Conservation (phyloP, 2,797 vertebrate species). For the Petrocephalus sullivani region DNA sequence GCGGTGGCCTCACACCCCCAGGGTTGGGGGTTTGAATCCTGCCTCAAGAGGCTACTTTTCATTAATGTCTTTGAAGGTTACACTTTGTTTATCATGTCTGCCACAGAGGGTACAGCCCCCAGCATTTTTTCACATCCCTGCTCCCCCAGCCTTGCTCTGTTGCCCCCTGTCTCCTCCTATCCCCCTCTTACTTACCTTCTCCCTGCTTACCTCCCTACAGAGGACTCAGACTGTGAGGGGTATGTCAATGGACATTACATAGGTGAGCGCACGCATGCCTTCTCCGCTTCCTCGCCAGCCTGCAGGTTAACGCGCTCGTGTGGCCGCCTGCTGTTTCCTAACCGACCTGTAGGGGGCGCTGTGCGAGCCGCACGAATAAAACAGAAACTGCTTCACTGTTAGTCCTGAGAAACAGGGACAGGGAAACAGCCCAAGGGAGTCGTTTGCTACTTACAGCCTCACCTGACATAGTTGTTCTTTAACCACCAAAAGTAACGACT, state of each 20-base stretch:
- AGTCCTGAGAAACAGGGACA: background rate
- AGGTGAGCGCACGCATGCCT: constrained; percentile 76
- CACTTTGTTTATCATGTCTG: constrained; percentile 25
- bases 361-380: background rate
- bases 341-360: background rate
- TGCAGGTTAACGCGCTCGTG: background rate
- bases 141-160: constrained; percentile 36
- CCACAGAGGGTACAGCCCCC: constrained; percentile 30
- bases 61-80: background rate
- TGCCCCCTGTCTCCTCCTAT: constrained; percentile 33
- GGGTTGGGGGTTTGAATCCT: background rate
- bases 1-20: background rate
- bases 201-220: constrained; percentile 73
- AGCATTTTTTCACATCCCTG: constrained; percentile 15
- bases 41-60: background rate
- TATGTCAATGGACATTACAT: constrained; percentile 94
- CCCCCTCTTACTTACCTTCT: constrained; percentile 58
- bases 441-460: background rate
- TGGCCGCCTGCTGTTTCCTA: background rate
- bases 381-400: background rate
- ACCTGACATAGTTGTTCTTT: background rate
- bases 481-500: background rate
- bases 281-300: constrained; percentile 39
- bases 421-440: background rate
- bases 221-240: constrained; percentile 92